phyloP scores from a whole-genome alignment of 2,888 invertebrate genomes.

The Ditylenchus weischeri region DNA sequence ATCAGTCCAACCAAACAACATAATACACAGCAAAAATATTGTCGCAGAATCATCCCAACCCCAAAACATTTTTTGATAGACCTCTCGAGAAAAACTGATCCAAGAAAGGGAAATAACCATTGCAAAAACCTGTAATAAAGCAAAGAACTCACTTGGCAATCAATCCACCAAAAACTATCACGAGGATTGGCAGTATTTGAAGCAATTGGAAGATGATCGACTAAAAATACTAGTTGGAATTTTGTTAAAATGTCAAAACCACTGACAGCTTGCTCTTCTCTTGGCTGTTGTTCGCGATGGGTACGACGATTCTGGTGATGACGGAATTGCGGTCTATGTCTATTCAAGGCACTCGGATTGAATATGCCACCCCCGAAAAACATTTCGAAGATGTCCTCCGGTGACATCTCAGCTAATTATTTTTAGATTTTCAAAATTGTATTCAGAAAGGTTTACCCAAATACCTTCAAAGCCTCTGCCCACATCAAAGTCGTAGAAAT shows the following conservation, averaged over 20 bases:
- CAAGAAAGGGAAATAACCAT: too few species aligned
- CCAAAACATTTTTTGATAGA: background rate
- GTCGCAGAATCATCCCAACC: too few species aligned
- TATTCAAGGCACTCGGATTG: conserved; percentile 46
- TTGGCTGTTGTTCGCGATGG: conserved; percentile 26
- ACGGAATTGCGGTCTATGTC: conserved; percentile 35
- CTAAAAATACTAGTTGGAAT: conserved; percentile 20
- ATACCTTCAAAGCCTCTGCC: conserved; percentile 82
- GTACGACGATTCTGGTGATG: conserved; percentile 26
- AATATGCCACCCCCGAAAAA: conserved; percentile 87
- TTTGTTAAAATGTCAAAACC: background rate
- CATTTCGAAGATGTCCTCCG: conserved; percentile 97
- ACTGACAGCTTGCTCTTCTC: background rate
- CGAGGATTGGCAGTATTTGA: conserved; percentile 61
- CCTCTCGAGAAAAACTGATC: too few species aligned
- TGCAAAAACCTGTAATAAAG: too few species aligned
- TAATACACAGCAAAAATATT: too few species aligned
- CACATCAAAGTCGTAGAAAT: conserved; percentile 69
- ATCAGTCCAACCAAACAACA: too few species aligned
- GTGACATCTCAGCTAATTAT: conserved; percentile 76
- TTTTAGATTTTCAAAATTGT: background rate
- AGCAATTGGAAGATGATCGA: conserved; percentile 60
- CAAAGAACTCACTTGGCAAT: conserved; percentile 62
- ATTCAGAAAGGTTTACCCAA: background rate
- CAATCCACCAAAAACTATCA: conserved; percentile 87